A percentile compares a stretch with the other conserved stretches of the same genome.
These are phyloP conservation scores for Chrysemys picta DNA, from an alignment of 2,113 vertebrate species.

Conservation along the genomic window DNA sequence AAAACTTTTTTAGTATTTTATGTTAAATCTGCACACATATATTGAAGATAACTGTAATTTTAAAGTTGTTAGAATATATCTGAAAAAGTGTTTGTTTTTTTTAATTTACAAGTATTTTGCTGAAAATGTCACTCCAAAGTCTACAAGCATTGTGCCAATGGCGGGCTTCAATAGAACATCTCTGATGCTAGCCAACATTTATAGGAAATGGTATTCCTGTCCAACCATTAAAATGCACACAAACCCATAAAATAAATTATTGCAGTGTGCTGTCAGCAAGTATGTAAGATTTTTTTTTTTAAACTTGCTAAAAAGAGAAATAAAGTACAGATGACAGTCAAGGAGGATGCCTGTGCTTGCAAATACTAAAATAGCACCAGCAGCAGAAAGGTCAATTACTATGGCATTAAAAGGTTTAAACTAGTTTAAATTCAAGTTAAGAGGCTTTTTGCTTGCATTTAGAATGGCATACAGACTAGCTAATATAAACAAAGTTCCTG, in stretches of 20 bases:
- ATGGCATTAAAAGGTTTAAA: fast-evolving
- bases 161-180: not conserved
- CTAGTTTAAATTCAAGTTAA: fast-evolving
- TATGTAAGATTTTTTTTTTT: not conserved
- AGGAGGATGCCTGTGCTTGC: not conserved
- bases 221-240: not conserved
- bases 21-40: not conserved
- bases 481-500: not conserved
- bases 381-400: not conserved
- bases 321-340: not conserved
- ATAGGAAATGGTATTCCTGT: not conserved
- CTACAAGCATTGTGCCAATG: not conserved
- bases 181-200: not conserved
- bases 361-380: not conserved
- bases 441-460: not conserved
- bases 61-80: not conserved
- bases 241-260: not conserved
- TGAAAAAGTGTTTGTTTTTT: not conserved
- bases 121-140: not conserved
- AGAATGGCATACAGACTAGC: fast-evolving
- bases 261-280: not conserved
- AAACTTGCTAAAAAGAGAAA: not conserved
- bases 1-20: not conserved
- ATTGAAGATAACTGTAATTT: not conserved
- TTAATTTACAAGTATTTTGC: fast-evolving